Percentiles rank a stretch among this genome's conserved stretches.
phyloP scores from a whole-genome alignment of 1,140 invertebrate genomes.

The Dreissena rostriformis region DNA sequence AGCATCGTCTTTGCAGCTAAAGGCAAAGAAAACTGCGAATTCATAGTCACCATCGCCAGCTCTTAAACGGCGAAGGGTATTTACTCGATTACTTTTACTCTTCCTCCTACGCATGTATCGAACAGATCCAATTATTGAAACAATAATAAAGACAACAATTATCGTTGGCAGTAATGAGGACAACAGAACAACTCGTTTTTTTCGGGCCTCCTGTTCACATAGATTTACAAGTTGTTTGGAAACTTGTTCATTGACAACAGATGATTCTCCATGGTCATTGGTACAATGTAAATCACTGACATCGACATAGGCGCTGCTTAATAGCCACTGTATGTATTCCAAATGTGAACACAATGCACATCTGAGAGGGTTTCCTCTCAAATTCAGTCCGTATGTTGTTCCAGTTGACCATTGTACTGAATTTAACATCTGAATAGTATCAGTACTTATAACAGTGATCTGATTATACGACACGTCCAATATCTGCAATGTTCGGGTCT shows the following conservation, averaged over 20 bases:
- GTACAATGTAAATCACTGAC: neutral
- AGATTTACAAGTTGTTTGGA: neutral
- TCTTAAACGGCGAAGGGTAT: neutral
- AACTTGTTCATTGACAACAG: neutral
- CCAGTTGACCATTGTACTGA: neutral
- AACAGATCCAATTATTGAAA: neutral
- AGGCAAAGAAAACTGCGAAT: slow-evolving; percentile 16
- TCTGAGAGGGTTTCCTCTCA: neutral
- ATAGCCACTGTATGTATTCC: neutral
- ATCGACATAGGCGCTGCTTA: neutral
- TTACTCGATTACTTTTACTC: neutral
- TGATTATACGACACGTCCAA: neutral
- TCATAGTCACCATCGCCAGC: neutral
- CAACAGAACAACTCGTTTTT: neutral
- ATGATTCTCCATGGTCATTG: neutral
- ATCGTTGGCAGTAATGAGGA: neutral
- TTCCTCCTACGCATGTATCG: too few relatives aligned
- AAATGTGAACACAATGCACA: slow-evolving; percentile 5
- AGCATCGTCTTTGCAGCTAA: slow-evolving; percentile 10
- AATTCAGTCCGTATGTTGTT: neutral
- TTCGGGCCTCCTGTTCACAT: neutral
- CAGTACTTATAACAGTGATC: neutral
- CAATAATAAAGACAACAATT: neutral
- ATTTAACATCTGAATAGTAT: neutral
- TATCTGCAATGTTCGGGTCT: neutral